phyloP scores from a whole-genome alignment of 2,888 invertebrate species.

The Agrotis clavis region DNA sequence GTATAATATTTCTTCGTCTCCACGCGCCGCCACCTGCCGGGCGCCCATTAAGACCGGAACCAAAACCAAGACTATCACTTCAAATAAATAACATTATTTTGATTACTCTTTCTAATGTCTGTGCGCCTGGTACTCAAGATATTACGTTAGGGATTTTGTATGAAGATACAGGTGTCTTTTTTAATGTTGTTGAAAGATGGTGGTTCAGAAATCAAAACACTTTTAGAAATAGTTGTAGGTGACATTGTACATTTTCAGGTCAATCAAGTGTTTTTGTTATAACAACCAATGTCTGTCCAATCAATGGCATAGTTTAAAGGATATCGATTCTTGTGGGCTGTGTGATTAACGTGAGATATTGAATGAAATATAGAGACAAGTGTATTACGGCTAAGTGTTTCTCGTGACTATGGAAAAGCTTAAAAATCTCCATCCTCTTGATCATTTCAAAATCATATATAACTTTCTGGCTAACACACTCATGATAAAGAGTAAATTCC shows the following conservation, averaged over 20 bases:
- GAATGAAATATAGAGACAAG: too few species aligned
- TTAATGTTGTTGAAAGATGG: slow-evolving; percentile 17
- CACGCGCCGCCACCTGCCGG: slow-evolving; percentile 81
- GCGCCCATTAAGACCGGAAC: slow-evolving; percentile 84
- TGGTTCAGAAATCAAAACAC: slow-evolving; percentile 8
- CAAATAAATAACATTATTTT: slow-evolving; percentile 85
- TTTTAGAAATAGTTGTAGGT: neutral
- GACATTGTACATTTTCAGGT: neutral
- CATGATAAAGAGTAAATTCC: too few species aligned
- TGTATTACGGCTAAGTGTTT: too few species aligned
- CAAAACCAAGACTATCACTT: slow-evolving; percentile 81
- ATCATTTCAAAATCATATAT: too few species aligned
- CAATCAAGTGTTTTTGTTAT: neutral
- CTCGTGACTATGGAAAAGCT: too few species aligned
- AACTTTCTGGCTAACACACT: too few species aligned
- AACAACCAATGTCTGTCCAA: too few species aligned
- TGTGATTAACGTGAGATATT: too few species aligned
- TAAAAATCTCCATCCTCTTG: too few species aligned
- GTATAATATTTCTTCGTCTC: slow-evolving; percentile 63
- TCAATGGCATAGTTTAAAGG: neutral
- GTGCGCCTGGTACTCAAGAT: slow-evolving; percentile 66
- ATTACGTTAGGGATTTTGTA: slow-evolving; percentile 47
- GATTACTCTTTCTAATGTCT: slow-evolving; percentile 79
- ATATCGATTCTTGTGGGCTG: neutral
- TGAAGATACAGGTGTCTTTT: slow-evolving; percentile 45